Evolutionary conservation across 2,113 vertebrate species (phyloP).

Genomic region (Anas platyrhynchos): DNA sequence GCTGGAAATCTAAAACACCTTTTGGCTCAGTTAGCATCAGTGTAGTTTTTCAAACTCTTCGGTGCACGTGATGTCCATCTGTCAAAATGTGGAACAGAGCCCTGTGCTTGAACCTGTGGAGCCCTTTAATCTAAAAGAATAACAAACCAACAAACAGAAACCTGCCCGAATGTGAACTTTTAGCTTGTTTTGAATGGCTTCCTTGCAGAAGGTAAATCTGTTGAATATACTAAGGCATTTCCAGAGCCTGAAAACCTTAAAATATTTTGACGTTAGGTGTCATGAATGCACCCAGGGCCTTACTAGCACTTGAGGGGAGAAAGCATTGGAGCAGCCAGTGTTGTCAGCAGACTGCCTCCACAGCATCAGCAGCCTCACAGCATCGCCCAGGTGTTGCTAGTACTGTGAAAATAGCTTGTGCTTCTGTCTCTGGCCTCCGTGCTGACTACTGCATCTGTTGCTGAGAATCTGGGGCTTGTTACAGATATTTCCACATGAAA

Average conservation of each 20-base stretch:
- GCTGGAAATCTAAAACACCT: background rate
- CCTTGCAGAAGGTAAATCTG: background rate
- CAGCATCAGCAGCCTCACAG: background rate
- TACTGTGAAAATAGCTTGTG: background rate
- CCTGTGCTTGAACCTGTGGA: background rate
- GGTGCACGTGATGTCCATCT: background rate
- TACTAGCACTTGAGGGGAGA: background rate
- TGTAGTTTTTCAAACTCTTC: background rate
- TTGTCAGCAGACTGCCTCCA: background rate
- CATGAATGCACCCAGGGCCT: no score
- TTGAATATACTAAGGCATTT: background rate
- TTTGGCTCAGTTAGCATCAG: background rate
- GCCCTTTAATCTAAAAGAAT: background rate
- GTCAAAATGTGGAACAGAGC: background rate
- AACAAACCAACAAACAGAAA: background rate
- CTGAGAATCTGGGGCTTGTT: background rate
- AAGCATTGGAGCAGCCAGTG: background rate
- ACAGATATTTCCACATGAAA: background rate
- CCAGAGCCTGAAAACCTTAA: background rate
- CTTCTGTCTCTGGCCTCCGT: background rate
- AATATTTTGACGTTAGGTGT: background rate
- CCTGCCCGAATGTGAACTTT: background rate
- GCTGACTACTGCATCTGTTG: background rate
- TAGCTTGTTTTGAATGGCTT: background rate
- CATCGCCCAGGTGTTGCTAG: background rate